Evolutionary conservation across 2,888 invertebrate genomes (phyloP).

Genomic region (Dasypogon diadema): DNA sequence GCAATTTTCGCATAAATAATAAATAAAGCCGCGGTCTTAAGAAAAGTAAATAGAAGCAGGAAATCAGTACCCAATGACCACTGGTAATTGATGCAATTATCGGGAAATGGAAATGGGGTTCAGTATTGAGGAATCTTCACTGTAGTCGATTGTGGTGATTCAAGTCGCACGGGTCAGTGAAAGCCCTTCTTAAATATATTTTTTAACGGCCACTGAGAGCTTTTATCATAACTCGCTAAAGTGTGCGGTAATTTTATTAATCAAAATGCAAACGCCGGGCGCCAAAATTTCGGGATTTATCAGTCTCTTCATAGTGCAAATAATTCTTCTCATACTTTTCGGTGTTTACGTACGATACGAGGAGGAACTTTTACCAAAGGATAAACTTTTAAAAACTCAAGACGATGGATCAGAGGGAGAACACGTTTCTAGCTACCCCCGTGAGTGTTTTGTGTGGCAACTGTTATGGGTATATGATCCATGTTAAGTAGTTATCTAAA

Average conservation of each 20-base stretch:
- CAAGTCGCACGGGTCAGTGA: constrained; percentile 4
- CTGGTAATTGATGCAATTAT: constrained; percentile 45
- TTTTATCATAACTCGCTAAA: too few relatives aligned
- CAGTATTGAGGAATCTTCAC: background rate
- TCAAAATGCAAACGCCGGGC: constrained; percentile 65
- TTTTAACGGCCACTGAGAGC: background rate
- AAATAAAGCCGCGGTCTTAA: constrained; percentile 3
- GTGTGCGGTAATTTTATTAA: background rate
- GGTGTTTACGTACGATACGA: constrained; percentile 70
- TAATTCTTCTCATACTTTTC: constrained; percentile 70
- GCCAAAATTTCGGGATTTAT: constrained; percentile 67
- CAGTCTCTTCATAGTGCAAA: constrained; percentile 69
- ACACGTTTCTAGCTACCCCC: constrained; percentile 68
- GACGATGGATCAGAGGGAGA: constrained; percentile 64
- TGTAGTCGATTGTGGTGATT: constrained; percentile 28
- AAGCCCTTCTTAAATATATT: background rate
- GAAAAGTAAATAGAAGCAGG: constrained; percentile 6
- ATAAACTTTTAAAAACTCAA: constrained; percentile 58
- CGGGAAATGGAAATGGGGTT: constrained; percentile 11
- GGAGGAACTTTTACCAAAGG: constrained; percentile 63
- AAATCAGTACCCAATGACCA: constrained; percentile 15
- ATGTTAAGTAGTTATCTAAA: constrained; percentile 43
- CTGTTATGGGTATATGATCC: constrained; percentile 46
- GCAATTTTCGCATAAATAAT: constrained; percentile 39
- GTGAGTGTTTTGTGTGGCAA: constrained; percentile 62